Base-by-base conservation (phyloP, 2,113 vertebrate genomes). In the Bos indicus region DNA sequence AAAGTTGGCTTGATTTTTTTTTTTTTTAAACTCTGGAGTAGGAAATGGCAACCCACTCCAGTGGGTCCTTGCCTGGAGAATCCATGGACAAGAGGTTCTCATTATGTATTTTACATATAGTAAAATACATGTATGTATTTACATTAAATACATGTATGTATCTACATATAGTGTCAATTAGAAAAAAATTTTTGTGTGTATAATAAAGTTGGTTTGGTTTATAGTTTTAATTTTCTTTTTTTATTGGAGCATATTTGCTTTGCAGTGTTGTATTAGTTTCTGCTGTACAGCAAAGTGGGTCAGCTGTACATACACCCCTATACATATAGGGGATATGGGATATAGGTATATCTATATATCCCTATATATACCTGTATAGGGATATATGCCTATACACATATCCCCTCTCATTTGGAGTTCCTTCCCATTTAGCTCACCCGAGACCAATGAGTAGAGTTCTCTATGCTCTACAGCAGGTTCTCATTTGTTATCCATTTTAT, bases 401-500 rank as follows among this genome's bases (percentile, higher is more conserved):
- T 71, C 9, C 8, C 64, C 17, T 36, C 9, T 71, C 10, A 1
- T 21, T 64, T 33, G 64, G 4, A 21, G 21, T 71, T 71, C n/a
- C 17, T 71, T 36, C n/a, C 64, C 17, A 36, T 36, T 71, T 36
- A 71, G 4, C 33, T 71, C 9, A 71, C 17, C 17, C 11, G 8
- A 71, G n/a, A 71, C 1, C n/a, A 19, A 0, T 2, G 21, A 71
- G 33, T 23, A 23, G 19, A 40, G 10, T 25, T 13, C 21, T 12
- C 36, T 1, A 5, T 25, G 21, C 11, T 14, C 3, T 25, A 40
- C 21, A 40, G 36, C 3, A 25, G 36, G 1, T 43, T 40, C 36
- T 43, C 23, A 14, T 7, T 4, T 26, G 40, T 77, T 26, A 26
- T 4, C 40, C 43, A 15, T 26, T 46, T 26, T 77, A 15, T 77